A percentile compares a stretch with the other conserved stretches of the same genome.
phyloP scores from a whole-genome alignment of 2,113 vertebrate genomes.

The Acanthochromis polyacanthus region DNA sequence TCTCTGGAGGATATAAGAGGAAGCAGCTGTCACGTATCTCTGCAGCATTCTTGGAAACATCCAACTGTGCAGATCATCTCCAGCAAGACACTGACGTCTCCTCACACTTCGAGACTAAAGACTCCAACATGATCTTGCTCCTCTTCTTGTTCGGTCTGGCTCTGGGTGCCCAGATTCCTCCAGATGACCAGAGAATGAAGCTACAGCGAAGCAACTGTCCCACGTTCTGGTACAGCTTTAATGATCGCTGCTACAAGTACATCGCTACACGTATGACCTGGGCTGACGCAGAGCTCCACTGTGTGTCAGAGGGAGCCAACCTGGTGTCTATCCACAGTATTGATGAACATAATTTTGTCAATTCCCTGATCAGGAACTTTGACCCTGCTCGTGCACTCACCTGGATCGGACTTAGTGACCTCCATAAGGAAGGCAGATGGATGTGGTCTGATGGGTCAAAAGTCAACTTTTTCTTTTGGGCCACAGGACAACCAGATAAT shows the following conservation, averaged over 20 bases:
- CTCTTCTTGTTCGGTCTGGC: constrained; percentile 18
- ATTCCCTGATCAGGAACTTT: constrained; percentile 12
- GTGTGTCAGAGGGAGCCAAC: constrained; percentile 31
- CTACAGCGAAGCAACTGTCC: constrained; percentile 24
- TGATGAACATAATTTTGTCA: neutral
- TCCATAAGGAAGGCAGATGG: constrained; percentile 4
- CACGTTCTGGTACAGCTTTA: constrained; percentile 27
- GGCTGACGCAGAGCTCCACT: constrained; percentile 46
- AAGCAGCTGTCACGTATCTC: too few relatives aligned
- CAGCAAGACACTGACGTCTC: neutral
- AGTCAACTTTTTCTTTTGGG: too few relatives aligned
- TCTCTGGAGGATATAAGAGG: neutral
- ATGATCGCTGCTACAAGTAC: constrained; percentile 40
- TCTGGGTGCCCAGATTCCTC: constrained; percentile 31
- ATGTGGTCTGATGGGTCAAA: constrained; percentile 45
- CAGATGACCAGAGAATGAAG: neutral
- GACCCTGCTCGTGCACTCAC: neutral
- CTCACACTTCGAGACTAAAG: neutral
- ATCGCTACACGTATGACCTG: neutral
- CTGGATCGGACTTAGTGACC: constrained; percentile 46
- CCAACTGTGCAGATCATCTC: neutral
- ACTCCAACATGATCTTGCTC: constrained; percentile 23
- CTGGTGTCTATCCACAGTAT: constrained; percentile 52
- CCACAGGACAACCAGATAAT: neutral
- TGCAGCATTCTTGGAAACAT: neutral